Evolutionary conservation across 2,888 invertebrate species (phyloP).

Genomic region (Hirtodrosophila confusa): DNA sequence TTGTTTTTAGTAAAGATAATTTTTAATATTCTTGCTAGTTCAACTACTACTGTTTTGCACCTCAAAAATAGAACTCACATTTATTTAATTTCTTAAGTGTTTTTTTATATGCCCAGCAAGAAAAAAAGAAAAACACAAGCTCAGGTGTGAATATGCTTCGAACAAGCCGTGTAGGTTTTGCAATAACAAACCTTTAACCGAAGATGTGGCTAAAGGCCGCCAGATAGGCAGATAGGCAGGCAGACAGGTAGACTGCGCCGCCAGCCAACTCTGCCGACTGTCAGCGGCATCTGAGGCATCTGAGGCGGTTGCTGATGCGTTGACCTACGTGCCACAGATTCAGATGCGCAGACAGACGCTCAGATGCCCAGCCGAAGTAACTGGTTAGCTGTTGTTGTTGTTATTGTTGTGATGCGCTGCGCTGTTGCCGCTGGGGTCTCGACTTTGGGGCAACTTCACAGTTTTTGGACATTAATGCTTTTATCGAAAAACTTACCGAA

Average conservation of each 20-base stretch:
- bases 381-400: conserved; percentile 17
- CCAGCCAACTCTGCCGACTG: conserved; percentile 38
- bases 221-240: conserved; percentile 30
- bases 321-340: conserved; percentile 74
- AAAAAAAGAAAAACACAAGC: conserved; percentile 16
- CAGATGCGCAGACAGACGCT: conserved; percentile 55
- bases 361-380: conserved; percentile 45
- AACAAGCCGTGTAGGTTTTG: conserved; percentile 62
- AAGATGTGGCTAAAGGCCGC: conserved; percentile 59
- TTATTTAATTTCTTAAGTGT: no score
- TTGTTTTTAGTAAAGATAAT: no score
- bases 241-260: conserved; percentile 29
- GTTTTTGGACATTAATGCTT: conserved; percentile 79
- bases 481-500: conserved; percentile 41
- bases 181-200: conserved; percentile 52
- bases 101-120: no score
- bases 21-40: no score
- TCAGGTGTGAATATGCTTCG: conserved; percentile 64
- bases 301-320: conserved; percentile 57
- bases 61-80: no score
- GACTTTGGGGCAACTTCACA: conserved; percentile 75
- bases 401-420: no score
- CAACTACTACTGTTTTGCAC: no score
- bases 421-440: conserved; percentile 43
- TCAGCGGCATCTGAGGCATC: conserved; percentile 11